A percentile compares a stretch with the other conserved stretches of the same genome.
These are phyloP conservation scores for Bilobella aurantiaca DNA, from an alignment of 1,140 invertebrate genomes.

Conservation along the genomic window DNA sequence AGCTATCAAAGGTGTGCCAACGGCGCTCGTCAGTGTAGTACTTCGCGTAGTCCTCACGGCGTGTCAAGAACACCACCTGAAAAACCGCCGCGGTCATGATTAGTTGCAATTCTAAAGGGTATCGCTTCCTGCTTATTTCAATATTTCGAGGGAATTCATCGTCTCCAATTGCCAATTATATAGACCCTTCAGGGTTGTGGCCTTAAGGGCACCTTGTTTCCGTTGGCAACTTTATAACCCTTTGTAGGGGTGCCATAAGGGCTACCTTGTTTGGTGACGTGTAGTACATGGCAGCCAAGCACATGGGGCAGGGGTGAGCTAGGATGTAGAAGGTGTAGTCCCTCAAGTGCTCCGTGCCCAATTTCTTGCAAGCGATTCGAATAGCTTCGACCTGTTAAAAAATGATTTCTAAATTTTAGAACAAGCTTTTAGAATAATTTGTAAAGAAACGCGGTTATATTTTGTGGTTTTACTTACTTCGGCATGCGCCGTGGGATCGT, in stretches of 20 bases:
- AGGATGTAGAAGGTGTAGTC: conserved; percentile 9
- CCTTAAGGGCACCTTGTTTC: too few relatives aligned
- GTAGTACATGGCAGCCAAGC: conserved; percentile 9
- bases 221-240: too few relatives aligned
- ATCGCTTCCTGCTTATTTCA: too few relatives aligned
- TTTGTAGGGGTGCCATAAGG: too few relatives aligned
- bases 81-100: too few relatives aligned
- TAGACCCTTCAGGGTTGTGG: too few relatives aligned
- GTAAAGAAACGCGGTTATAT: too few relatives aligned
- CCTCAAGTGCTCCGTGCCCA: conserved; percentile 2
- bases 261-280: not conserved
- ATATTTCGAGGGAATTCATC: too few relatives aligned
- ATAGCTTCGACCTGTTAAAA: conserved; percentile 1
- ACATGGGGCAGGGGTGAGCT: conserved; percentile 6
- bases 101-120: too few relatives aligned
- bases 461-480: too few relatives aligned
- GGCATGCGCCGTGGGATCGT: conserved; percentile 6
- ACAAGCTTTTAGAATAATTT: not conserved
- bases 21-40: conserved; percentile 1
- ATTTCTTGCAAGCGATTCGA: not conserved
- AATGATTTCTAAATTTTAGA: not conserved
- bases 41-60: not conserved
- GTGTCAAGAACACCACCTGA: not conserved
- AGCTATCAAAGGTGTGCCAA: conserved; percentile 1
- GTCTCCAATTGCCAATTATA: too few relatives aligned